These are phyloP conservation scores for Xyrichtys novacula DNA, from an alignment of 2,797 vertebrate genomes.

Conservation along the genomic window DNA sequence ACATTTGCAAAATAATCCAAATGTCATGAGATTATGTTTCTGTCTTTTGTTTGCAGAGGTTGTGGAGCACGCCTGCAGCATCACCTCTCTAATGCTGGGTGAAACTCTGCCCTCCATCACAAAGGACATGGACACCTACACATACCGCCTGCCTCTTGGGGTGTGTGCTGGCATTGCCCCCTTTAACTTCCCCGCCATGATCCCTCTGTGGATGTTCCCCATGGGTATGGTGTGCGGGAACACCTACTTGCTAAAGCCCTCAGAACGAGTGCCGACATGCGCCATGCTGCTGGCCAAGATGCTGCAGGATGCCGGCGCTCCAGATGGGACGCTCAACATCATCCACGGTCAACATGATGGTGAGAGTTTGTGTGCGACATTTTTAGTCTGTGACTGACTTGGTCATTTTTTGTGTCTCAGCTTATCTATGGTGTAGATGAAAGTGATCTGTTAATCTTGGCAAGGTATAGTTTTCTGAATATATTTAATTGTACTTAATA, in stretches of 20 bases:
- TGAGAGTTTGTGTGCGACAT: constrained; percentile 64
- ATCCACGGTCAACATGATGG: constrained; percentile 95
- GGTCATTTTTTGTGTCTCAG: background rate
- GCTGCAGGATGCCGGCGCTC: constrained; percentile 94
- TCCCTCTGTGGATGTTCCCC: constrained; percentile 98
- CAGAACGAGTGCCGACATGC: constrained; percentile 93
- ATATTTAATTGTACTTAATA: no score
- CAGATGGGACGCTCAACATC: constrained; percentile 94
- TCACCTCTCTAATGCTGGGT: constrained; percentile 95
- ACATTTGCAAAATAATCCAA: background rate
- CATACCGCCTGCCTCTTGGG: constrained; percentile 92
- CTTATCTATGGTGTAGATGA: background rate
- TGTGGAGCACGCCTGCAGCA: constrained; percentile 94
- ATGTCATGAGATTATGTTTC: background rate
- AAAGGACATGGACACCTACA: constrained; percentile 97
- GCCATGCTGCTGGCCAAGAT: constrained; percentile 93
- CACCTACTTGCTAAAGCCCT: constrained; percentile 96
- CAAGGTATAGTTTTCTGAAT: no score
- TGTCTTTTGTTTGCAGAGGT: constrained; percentile 88
- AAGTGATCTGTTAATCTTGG: no score
- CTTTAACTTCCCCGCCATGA: constrained; percentile 98
- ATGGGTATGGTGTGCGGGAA: constrained; percentile 97
- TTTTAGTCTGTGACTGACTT: background rate
- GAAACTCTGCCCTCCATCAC: constrained; percentile 96
- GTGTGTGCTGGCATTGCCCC: constrained; percentile 96